Conservation (phyloP, 2,888 invertebrate genomes). For the Prosapia bicincta region DNA sequence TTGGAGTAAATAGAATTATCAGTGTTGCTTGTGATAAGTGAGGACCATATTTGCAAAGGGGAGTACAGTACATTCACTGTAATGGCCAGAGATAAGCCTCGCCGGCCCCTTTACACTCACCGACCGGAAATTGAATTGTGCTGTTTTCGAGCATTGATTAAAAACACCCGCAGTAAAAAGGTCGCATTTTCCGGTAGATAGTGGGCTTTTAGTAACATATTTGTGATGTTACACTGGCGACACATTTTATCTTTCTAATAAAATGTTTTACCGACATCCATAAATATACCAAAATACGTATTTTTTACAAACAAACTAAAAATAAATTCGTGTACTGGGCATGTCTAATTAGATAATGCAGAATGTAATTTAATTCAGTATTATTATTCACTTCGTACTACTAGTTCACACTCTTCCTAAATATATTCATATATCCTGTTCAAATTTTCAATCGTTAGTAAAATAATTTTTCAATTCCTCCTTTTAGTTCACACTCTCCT, state of each 20-base stretch:
- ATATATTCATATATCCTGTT: no score
- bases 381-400: no score
- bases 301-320: no score
- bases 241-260: neutral
- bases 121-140: slow-evolving; percentile 2
- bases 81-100: neutral
- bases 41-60: neutral
- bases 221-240: neutral
- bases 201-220: neutral
- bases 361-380: no score
- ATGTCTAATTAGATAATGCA: no score
- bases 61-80: neutral
- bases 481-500: no score
- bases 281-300: no score
- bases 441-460: no score
- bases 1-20: neutral
- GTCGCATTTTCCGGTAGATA: neutral
- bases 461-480: no score
- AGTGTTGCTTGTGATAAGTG: neutral
- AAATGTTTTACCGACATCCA: neutral
- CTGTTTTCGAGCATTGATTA: neutral
- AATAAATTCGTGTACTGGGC: no score
- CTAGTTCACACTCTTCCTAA: no score
- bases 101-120: neutral
- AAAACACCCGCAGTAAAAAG: neutral